Conservation (phyloP, 2,113 vertebrate species). For the Lipophrys pholis region DNA sequence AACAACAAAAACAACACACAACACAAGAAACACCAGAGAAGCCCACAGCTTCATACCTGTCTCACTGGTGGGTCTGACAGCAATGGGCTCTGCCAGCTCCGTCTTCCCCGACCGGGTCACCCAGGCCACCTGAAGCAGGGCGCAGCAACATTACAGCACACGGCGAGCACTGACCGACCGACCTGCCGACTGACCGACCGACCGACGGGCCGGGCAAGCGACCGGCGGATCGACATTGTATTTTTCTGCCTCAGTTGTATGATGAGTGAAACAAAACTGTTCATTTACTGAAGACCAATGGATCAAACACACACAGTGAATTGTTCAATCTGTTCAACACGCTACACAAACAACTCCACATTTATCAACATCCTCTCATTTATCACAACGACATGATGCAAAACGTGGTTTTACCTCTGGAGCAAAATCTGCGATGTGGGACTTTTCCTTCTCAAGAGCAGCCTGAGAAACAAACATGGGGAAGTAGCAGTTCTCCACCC, state of each 20-base stretch:
- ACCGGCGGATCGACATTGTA: no score
- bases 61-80: constrained; percentile 96
- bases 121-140: constrained; percentile 91
- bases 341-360: no score
- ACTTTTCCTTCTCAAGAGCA: constrained; percentile 94
- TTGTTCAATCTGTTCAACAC: no score
- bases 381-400: no score
- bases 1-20: neutral
- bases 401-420: constrained; percentile 88
- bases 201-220: no score
- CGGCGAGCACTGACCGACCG: no score
- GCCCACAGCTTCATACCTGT: constrained; percentile 85
- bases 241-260: neutral
- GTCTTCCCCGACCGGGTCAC: constrained; percentile 98
- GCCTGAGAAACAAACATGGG: constrained; percentile 98
- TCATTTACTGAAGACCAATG: no score
- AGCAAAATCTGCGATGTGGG: constrained; percentile 94
- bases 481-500: constrained; percentile 99
- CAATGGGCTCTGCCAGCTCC: constrained; percentile 95
- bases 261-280: no score
- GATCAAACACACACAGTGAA: no score
- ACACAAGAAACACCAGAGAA: no score
- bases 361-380: no score
- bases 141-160: neutral
- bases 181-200: no score